These are phyloP conservation scores for Plebejus melissa DNA, from an alignment of 2,888 invertebrate species.

Conservation along the genomic window DNA sequence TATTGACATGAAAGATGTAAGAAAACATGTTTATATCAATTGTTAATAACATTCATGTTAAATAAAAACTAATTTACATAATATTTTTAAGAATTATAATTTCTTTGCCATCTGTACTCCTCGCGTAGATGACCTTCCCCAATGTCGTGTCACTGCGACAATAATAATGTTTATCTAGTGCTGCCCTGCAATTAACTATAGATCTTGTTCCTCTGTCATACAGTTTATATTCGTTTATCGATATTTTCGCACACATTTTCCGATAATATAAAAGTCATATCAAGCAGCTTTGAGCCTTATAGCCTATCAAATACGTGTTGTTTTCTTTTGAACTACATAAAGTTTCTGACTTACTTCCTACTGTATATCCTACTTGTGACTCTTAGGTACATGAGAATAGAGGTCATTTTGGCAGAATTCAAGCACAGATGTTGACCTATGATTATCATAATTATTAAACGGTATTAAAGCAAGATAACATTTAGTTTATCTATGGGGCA, in stretches of 20 bases:
- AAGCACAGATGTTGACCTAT: background rate
- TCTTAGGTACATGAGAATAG: background rate
- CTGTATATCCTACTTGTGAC: background rate
- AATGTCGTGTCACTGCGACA: slow-evolving; percentile 48
- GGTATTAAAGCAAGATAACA: slow-evolving; percentile 11
- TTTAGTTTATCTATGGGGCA: slow-evolving; percentile 17
- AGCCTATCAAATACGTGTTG: background rate
- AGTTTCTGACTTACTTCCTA: background rate
- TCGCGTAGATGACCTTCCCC: slow-evolving; percentile 46
- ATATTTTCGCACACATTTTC: slow-evolving; percentile 11
- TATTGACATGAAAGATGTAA: no score
- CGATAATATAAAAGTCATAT: background rate
- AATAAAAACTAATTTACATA: no score
- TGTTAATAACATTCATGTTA: no score
- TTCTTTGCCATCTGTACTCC: slow-evolving; percentile 37
- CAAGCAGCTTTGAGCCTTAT: slow-evolving; percentile 24
- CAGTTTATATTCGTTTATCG: slow-evolving; percentile 25
- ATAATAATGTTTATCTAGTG: slow-evolving; percentile 36
- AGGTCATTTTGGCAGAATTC: background rate
- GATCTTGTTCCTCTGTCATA: slow-evolving; percentile 27
- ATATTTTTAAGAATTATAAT: no score
- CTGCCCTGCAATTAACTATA: slow-evolving; percentile 18
- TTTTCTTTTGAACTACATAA: background rate
- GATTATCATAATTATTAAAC: slow-evolving; percentile 16
- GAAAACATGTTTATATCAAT: no score